Evolutionary conservation across 1,140 invertebrate species (phyloP).

Genomic region (Drosophila elegans): DNA sequence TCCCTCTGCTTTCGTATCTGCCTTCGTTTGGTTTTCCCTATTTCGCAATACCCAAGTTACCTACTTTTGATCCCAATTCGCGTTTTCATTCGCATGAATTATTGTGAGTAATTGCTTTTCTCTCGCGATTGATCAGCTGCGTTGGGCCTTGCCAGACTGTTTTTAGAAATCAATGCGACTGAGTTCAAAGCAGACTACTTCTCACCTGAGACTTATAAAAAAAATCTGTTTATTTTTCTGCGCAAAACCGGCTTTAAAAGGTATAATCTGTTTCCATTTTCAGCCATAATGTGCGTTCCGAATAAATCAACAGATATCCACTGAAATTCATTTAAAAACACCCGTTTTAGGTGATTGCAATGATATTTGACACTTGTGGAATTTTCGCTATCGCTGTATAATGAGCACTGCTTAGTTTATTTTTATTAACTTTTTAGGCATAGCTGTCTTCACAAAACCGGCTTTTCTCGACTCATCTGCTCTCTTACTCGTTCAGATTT

Average conservation of each 20-base stretch:
- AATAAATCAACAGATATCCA: not conserved
- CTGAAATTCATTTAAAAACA: slow-evolving; percentile 4
- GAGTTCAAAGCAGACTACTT: slow-evolving; percentile 2
- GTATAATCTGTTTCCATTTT: slow-evolving; percentile 16
- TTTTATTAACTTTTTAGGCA: slow-evolving; percentile 66
- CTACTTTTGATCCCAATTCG: slow-evolving; percentile 35
- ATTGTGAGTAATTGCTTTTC: slow-evolving; percentile 11
- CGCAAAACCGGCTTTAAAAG: slow-evolving; percentile 45
- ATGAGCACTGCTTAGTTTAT: slow-evolving; percentile 44
- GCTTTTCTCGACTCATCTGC: slow-evolving; percentile 43
- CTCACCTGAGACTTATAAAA: slow-evolving; percentile 63
- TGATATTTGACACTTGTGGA: not conserved
- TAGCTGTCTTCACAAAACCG: slow-evolving; percentile 52
- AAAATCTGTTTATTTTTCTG: slow-evolving; percentile 31
- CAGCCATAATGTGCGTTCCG: slow-evolving; percentile 11
- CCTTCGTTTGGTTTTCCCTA: slow-evolving; percentile 22
- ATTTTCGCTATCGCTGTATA: slow-evolving; percentile 18
- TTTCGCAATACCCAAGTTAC: slow-evolving; percentile 40
- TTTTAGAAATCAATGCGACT: slow-evolving; percentile 31
- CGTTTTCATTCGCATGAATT: slow-evolving; percentile 33
- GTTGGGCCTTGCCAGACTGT: slow-evolving; percentile 53
- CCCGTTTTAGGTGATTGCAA: slow-evolving; percentile 18
- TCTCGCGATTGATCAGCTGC: slow-evolving; percentile 58
- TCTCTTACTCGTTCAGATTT: slow-evolving; percentile 17
- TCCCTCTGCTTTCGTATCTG: slow-evolving; percentile 26